Conservation (phyloP, 2,888 invertebrate species). For the Proisotoma minuta region DNA sequence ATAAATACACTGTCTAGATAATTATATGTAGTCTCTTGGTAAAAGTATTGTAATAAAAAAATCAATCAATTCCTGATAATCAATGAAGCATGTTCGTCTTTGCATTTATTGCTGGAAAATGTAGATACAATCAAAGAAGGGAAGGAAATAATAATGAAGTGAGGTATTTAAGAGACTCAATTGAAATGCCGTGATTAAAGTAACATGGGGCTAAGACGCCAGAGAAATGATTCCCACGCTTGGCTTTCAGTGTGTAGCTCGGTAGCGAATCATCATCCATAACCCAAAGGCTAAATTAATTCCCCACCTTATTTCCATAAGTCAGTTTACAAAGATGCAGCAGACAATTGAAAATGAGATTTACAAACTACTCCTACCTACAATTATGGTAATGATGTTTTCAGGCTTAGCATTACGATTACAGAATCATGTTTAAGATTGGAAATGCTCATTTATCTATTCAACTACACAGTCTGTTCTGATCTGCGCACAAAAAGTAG, state of each 20-base stretch:
- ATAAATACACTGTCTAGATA: not conserved
- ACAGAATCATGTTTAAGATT: conserved; percentile 1
- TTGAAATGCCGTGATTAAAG: conserved; percentile 10
- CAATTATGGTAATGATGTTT: not conserved
- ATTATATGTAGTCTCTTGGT: not conserved
- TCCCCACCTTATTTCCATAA: conserved; percentile 7
- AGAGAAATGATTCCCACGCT: conserved; percentile 9
- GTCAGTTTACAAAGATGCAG: conserved; percentile 4
- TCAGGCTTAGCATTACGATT: not conserved
- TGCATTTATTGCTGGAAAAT: too few relatives aligned
- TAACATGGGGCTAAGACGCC: conserved; percentile 6
- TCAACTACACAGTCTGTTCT: too few relatives aligned
- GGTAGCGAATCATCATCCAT: conserved; percentile 8
- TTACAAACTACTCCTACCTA: not conserved
- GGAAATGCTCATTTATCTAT: not conserved
- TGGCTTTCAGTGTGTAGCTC: conserved; percentile 1
- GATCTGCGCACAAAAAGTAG: not conserved
- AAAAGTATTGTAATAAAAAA: not conserved
- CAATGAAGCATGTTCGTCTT: conserved; percentile 1
- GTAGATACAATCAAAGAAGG: not conserved
- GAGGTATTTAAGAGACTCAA: not conserved
- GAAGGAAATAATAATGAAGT: not conserved
- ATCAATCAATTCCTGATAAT: conserved; percentile 1
- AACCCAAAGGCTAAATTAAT: conserved; percentile 10
- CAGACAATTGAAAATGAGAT: not conserved